Evolutionary conservation across 2,888 invertebrate genomes (phyloP).

Genomic region (Trachelus stipa): DNA sequence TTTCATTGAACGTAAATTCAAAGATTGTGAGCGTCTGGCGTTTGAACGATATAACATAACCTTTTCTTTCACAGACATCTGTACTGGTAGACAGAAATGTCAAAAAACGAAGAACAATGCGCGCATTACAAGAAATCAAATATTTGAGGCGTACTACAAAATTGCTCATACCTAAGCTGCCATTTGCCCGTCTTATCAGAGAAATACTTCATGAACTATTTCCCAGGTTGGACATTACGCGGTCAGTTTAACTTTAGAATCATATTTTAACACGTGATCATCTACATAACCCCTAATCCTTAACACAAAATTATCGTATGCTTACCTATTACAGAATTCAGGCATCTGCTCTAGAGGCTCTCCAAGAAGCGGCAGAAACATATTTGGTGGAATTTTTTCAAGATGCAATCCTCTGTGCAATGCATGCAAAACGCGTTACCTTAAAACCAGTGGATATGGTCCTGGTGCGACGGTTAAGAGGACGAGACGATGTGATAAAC

Average conservation of each 20-base stretch:
- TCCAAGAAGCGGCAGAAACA: constrained; percentile 69
- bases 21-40: background rate
- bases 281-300: background rate
- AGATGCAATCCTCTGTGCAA: constrained; percentile 65
- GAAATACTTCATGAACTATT: constrained; percentile 61
- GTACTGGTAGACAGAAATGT: constrained; percentile 22
- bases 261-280: background rate
- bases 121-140: constrained; percentile 50
- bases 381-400: constrained; percentile 68
- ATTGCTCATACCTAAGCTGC: constrained; percentile 63
- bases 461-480: constrained; percentile 64
- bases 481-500: constrained; percentile 60
- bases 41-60: background rate
- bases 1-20: background rate
- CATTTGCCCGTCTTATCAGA: constrained; percentile 67
- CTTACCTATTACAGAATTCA: constrained; percentile 59
- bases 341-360: constrained; percentile 62
- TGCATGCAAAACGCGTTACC: constrained; percentile 68
- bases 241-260: constrained; percentile 33
- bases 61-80: constrained; percentile 28
- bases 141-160: constrained; percentile 49
- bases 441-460: constrained; percentile 67
- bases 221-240: constrained; percentile 32
- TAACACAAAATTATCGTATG: background rate
- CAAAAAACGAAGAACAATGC: background rate